Evolutionary conservation across 2,888 invertebrate genomes (phyloP).

Genomic region (Melinaea marsaeus): DNA sequence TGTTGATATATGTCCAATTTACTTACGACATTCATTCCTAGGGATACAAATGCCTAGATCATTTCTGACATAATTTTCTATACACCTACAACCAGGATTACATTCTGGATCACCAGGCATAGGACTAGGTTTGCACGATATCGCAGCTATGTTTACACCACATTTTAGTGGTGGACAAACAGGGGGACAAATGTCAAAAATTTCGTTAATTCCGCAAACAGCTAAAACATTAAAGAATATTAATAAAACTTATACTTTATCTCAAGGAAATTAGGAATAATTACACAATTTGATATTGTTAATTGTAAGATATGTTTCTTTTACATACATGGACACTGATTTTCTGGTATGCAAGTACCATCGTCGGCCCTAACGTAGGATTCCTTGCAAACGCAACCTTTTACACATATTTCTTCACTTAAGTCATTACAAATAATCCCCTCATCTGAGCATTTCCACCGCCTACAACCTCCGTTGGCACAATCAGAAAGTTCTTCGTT

Average conservation of each 20-base stretch:
- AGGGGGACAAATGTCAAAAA: slow-evolving; percentile 21
- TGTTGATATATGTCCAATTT: too few species aligned
- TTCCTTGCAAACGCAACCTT: slow-evolving; percentile 35
- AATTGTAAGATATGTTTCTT: too few species aligned
- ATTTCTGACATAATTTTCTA: slow-evolving; percentile 19
- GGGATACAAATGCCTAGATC: slow-evolving; percentile 26
- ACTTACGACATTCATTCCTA: slow-evolving; percentile 26
- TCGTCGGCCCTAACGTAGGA: slow-evolving; percentile 30
- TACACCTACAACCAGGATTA: slow-evolving; percentile 19
- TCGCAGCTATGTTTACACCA: slow-evolving; percentile 11
- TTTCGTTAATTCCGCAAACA: slow-evolving; percentile 16
- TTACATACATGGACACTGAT: slow-evolving; percentile 30
- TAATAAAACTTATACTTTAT: neutral
- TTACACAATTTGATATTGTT: too few species aligned
- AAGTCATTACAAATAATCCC: slow-evolving; percentile 23
- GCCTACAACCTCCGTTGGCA: slow-evolving; percentile 13
- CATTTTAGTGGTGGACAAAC: slow-evolving; percentile 17
- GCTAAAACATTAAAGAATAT: neutral
- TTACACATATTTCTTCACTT: slow-evolving; percentile 19
- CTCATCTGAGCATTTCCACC: slow-evolving; percentile 40
- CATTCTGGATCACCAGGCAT: slow-evolving; percentile 8
- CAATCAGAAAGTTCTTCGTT: slow-evolving; percentile 3
- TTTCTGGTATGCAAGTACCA: slow-evolving; percentile 34
- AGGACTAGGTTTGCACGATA: slow-evolving; percentile 14
- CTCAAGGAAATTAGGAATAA: too few species aligned